Percentiles rank a stretch among this genome's conserved stretches.
phyloP scores from a whole-genome alignment of 2,797 vertebrate genomes.

The Pteronotus mesoamericanus region DNA sequence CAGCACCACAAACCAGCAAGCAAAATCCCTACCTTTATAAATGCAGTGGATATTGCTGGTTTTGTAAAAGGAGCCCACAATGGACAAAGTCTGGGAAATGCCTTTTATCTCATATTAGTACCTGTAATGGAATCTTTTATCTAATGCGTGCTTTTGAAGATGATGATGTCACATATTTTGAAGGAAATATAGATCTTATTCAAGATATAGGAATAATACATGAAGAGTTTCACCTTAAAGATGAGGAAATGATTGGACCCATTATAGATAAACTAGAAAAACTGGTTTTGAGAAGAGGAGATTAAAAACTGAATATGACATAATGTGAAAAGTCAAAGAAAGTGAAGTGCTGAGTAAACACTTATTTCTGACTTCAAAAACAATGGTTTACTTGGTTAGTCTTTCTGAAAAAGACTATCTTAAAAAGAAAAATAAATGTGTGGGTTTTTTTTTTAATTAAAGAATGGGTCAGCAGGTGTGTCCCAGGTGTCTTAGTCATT shows the following conservation, averaged over 20 bases:
- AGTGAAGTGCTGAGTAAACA: background rate
- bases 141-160: constrained; percentile 63
- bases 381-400: background rate
- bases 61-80: too few relatives aligned
- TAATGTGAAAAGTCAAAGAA: background rate
- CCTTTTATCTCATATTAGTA: too few relatives aligned
- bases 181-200: too few relatives aligned
- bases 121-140: too few relatives aligned
- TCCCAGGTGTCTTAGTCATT: too few relatives aligned
- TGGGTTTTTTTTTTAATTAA: too few relatives aligned
- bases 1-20: too few relatives aligned
- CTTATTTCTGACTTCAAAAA: background rate
- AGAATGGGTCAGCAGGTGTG: too few relatives aligned
- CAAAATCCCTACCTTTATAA: too few relatives aligned
- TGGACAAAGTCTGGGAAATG: too few relatives aligned
- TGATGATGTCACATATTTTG: background rate
- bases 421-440: background rate
- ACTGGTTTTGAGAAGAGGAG: background rate
- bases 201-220: background rate
- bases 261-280: background rate
- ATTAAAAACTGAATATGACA: background rate
- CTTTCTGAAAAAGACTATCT: background rate
- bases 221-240: background rate
- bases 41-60: too few relatives aligned
- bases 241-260: background rate